Conservation (phyloP, 2,888 invertebrate genomes). For the Cryptocephalus primarius region DNA sequence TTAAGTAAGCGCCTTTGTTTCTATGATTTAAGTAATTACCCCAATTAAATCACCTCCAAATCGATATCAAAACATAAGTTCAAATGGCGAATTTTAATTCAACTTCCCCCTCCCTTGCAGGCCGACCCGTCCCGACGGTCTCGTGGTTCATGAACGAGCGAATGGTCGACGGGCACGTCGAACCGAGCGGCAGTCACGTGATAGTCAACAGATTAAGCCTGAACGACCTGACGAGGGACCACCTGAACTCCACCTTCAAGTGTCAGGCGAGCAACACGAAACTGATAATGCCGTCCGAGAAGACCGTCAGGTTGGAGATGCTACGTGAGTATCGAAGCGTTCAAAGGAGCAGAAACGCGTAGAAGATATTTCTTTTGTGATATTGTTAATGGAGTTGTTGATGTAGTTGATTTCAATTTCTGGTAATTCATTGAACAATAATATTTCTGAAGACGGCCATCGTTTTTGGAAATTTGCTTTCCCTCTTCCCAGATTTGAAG, state of each 20-base stretch:
- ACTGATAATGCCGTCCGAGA: constrained; percentile 72
- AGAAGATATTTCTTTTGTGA: neutral
- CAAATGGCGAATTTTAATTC: too few species aligned
- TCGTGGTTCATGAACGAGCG: constrained; percentile 69
- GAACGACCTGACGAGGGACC: constrained; percentile 58
- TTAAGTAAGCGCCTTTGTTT: too few species aligned
- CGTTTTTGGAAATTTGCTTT: too few species aligned
- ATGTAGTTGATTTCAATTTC: too few species aligned
- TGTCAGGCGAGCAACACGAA: constrained; percentile 83
- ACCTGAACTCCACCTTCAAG: constrained; percentile 76
- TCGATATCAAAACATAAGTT: too few species aligned
- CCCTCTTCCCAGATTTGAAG: too few species aligned
- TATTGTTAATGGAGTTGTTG: too few species aligned
- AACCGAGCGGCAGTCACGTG: constrained; percentile 59
- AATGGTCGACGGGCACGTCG: constrained; percentile 59
- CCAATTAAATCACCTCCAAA: too few species aligned
- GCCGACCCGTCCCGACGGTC: constrained; percentile 76
- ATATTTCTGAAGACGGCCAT: too few species aligned
- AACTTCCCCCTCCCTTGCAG: constrained; percentile 37
- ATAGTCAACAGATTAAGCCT: constrained; percentile 72
- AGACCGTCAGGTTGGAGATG: constrained; percentile 72
- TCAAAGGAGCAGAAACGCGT: constrained; percentile 1
- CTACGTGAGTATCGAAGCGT: constrained; percentile 57
- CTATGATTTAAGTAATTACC: too few species aligned
- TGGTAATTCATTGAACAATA: too few species aligned